phyloP scores from a whole-genome alignment of 2,797 vertebrate species.

The Hippocampus kuda region DNA sequence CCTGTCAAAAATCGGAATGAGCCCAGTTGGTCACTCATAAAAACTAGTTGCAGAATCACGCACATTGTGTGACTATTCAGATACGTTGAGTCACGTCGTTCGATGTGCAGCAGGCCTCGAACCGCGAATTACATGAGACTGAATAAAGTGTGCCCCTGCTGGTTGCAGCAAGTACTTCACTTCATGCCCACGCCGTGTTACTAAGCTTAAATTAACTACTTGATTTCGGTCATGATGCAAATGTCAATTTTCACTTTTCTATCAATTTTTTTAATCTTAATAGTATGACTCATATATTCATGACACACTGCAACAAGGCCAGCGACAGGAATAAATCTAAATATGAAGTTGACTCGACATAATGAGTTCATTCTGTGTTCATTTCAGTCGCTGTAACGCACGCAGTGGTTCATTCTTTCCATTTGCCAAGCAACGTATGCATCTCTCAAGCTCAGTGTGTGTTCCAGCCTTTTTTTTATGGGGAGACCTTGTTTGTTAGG shows the following conservation, averaged over 20 bases:
- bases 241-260: not conserved
- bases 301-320: not conserved
- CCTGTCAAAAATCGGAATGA: no score
- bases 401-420: slow-evolving; percentile 8
- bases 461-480: slow-evolving; percentile 23
- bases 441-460: slow-evolving; percentile 19
- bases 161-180: no score
- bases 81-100: no score
- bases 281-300: not conserved
- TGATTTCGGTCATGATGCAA: not conserved
- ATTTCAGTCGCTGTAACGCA: slow-evolving; percentile 3
- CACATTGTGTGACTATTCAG: no score
- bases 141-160: no score
- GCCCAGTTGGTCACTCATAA: no score
- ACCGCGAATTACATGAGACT: no score
- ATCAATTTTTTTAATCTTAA: not conserved
- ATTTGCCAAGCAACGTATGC: slow-evolving; percentile 8
- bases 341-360: not conserved
- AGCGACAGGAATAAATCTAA: not conserved
- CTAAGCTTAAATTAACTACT: not conserved
- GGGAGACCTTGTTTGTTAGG: slow-evolving; percentile 49
- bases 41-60: no score
- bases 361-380: not conserved
- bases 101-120: no score
- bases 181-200: no score